Base-by-base conservation (phyloP, 1,140 invertebrate genomes). In the Leptoteleia sp. region DNA sequence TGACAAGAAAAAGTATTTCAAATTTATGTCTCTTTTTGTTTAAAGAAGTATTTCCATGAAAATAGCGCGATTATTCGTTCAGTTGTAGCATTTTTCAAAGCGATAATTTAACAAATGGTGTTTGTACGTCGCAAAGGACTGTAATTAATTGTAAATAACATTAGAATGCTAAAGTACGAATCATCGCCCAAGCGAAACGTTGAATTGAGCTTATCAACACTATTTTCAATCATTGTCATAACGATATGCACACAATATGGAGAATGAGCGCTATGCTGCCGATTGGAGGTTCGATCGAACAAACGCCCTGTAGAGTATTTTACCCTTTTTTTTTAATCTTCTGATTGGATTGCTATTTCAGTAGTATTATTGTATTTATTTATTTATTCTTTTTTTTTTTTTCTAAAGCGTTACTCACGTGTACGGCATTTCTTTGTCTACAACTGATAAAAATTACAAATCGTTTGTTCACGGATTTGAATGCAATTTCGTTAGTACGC, bases 401-500 rank as follows among this genome's bases (percentile, higher is more conserved):
- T 61, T 48, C 27, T 64, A 29, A 52, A 65, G 65, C 71, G 55
- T 68, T 57, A 45, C 17, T 75, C 71, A 54, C 48, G 50, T 55
- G 57, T 76, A 57, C 47, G 52, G 29, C 59, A 65, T 79, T 72
- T 29, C 11, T 67, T 68, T 62, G 22, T 47, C 25, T 45, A 45
- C 27, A 42, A 52, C 12, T 48, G 50, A 37, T 31, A 16, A 45
- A 3, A 61, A 71, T 52, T 76, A 71, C n/a, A 7, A 57, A 31
- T 42, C 55, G 31, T 55, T 55, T 40, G 13, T 54, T 57, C 64
- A 61, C 68, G 54, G 61, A 72, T 57, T 72, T 67, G 84, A 83
- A 84, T 85, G 84, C 83, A 77, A 80, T 65, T 70, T 80, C 81
- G 50, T 83, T 84, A 83, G 79, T 81, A 67, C 31, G 82, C 84